Evolutionary conservation across 2,888 invertebrate species (phyloP), one percentile per base, ranked within the genome.

Genomic region (Hirtodrosophila duncani): DNA sequence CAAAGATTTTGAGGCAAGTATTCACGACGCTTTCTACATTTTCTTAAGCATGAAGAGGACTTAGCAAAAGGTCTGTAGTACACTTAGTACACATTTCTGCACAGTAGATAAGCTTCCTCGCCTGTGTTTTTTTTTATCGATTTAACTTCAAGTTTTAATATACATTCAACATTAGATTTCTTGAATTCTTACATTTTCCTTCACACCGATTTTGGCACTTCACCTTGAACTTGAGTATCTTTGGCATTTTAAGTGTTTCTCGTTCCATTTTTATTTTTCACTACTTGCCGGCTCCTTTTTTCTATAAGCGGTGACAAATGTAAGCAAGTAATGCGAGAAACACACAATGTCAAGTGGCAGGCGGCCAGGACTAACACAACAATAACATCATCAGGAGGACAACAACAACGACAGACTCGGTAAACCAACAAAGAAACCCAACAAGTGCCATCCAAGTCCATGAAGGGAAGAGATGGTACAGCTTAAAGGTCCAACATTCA

Each of bases 211-310:
- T 21, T 26, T 30, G 34, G 50, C 36, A 43, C 48, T 51, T 65
- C 56, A 68, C 65, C 69, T 66, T 66, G 69, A 65, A 61, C 65
- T 39, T 65, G 50, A 55, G 55, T 33, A 38, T 11, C 50, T 11
- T n/a, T 49, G 65, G 48, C 50, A 60, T 43, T 60, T 60, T 30
- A 27, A 60, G 56, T 55, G 44, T 42, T 59, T n/a, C n/a, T n/a
- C n/a, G n/a, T n/a, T n/a, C n/a, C n/a, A 59, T 53, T 41, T 58
- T 58, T 53, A 41, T 42, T 43, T 18, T 18, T 18, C 20, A 39
- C 30, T 46, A 20, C 20, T 20, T 18, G 23, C 11, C n/a, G 9
- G 16, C 45, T 10, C 26, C 11, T 26, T 17, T 31, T 13, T 16
- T 21, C 11, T 13, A 21, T 14, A 4, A 39, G 16, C 42, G 17